Evolutionary conservation across 2,113 vertebrate genomes (phyloP), one percentile per base, ranked within the genome.

Genomic region (Pteronura brasiliensis): DNA sequence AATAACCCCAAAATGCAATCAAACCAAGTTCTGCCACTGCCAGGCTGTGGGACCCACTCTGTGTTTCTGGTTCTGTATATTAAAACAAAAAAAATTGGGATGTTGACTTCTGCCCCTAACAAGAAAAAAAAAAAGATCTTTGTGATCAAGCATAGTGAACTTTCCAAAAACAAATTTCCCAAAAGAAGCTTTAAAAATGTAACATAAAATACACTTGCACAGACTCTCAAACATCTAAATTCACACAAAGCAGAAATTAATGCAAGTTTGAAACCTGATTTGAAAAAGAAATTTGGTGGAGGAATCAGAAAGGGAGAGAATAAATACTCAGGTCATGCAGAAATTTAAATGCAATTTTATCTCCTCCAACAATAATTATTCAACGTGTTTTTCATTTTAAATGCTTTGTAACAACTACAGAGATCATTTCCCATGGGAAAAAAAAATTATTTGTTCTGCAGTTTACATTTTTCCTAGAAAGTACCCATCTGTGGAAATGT

Each of bases 391-490:
- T 96, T 93, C 55, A 90, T 96, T 86, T 93, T 72, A 63, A 96
- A 47, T 81, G 80, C 57, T 90, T 92, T 94, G 80, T 63, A 71
- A 76, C 71, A 97, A 76, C 74, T 71, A 36, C 10, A 74, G 83
- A 92, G 83, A 93, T 7, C 14, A 88, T 87, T 92, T 97, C 67
- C 79, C 42, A 69, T 72, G 81, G 72, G 6, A 2, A 7, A 34
- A 31, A 79, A 88, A 57, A 65, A 69, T 90, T 97, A 93, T 90
- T 93, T 97, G 92, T 90, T 69, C 57, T 96, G 76, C 57, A 95
- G 90, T 96, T 97, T 97, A 84, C 69, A 86, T 96, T 92, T 96
- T 55, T 86, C 34, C 82, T 85, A 79, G 74, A 96, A 96, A 96
- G 25, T 92, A 71, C n/a, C 49, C n/a, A 85, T 96, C 69, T 95